phyloP scores from a whole-genome alignment of 2,113 vertebrate genomes.

The Calypte anna region DNA sequence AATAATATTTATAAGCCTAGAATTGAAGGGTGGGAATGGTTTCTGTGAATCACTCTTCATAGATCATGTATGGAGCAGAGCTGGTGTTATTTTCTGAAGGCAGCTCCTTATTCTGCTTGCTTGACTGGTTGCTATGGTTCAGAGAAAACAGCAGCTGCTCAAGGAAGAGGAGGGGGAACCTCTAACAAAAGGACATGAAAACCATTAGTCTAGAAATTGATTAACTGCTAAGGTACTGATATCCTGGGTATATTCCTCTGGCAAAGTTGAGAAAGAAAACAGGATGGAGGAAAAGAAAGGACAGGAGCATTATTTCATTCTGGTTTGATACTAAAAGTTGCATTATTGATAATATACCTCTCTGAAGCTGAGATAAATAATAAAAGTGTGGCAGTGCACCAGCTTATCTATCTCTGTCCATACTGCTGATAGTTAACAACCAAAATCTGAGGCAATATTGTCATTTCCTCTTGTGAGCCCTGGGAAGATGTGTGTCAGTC shows the following conservation, averaged over 20 bases:
- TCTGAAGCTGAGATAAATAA: not conserved
- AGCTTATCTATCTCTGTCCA: not conserved
- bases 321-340: not conserved
- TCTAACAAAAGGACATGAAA: conserved; percentile 39
- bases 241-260: not conserved
- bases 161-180: not conserved
- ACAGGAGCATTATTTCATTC: not conserved
- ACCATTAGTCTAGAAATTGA: conserved; percentile 36
- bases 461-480: not conserved
- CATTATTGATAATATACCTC: not conserved
- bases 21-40: not conserved
- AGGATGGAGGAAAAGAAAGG: not conserved
- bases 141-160: conserved; percentile 50
- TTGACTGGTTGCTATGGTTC: conserved; percentile 59
- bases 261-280: not conserved
- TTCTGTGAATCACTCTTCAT: not conserved
- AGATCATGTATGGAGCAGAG: not conserved
- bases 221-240: conserved; percentile 23
- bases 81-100: conserved; percentile 3
- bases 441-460: not conserved
- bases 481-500: not conserved
- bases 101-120: conserved; percentile 23
- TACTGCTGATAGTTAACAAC: not conserved
- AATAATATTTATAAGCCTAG: not conserved
- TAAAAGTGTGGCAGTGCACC: not conserved